A percentile compares a stretch with the other conserved stretches of the same genome.
These are phyloP conservation scores for Chamaea fasciata DNA, from an alignment of 2,113 vertebrate genomes.

Conservation along the genomic window DNA sequence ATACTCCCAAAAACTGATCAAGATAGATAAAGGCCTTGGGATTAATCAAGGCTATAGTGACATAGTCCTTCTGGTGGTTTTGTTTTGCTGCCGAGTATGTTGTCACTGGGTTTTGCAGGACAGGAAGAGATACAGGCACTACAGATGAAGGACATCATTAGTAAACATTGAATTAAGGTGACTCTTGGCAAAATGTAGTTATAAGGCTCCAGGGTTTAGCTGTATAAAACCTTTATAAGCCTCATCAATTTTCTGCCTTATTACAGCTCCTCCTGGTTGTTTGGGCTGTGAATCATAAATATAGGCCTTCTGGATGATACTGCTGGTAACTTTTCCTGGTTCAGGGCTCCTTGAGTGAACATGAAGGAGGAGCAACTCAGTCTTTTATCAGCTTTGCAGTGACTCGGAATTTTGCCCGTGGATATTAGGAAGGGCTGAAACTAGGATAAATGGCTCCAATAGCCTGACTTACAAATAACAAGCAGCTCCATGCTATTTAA, in stretches of 20 bases:
- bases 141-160: conserved; percentile 29
- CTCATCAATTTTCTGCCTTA: conserved; percentile 55
- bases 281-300: conserved; percentile 53
- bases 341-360: conserved; percentile 14
- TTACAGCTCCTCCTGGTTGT: conserved; percentile 40
- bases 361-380: conserved; percentile 37
- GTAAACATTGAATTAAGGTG: conserved; percentile 60
- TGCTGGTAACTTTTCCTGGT: conserved; percentile 11
- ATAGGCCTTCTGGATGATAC: not conserved
- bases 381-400: conserved; percentile 54
- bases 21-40: not conserved
- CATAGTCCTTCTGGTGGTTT: not conserved
- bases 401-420: conserved; percentile 40
- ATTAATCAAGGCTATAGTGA: not conserved
- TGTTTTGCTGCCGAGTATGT: not conserved
- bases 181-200: conserved; percentile 35
- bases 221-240: conserved; percentile 53
- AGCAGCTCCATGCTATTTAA: conserved; percentile 28
- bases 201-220: conserved; percentile 31
- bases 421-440: conserved; percentile 43
- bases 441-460: conserved; percentile 59
- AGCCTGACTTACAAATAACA: conserved; percentile 48
- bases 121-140: conserved; percentile 25
- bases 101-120: not conserved
- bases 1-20: not conserved